Conservation (phyloP, 2,113 vertebrate genomes). For the Dasypus novemcinctus region DNA sequence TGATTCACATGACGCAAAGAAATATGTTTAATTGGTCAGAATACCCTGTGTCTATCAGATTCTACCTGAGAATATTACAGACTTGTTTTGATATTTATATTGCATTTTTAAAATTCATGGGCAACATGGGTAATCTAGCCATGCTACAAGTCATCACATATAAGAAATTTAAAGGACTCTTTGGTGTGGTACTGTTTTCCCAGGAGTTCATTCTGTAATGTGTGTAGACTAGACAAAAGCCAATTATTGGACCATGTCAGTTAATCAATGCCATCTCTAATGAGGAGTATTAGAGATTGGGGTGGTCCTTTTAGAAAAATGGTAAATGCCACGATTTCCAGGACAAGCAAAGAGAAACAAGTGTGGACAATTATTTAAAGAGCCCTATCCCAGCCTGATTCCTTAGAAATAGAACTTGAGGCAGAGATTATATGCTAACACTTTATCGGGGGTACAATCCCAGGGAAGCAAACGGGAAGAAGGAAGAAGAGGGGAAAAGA, state of each 20-base stretch:
- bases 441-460: neutral
- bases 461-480: neutral
- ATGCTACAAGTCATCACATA: neutral
- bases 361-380: neutral
- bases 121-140: neutral
- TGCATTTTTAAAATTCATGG: neutral
- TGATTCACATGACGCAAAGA: neutral
- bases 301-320: neutral
- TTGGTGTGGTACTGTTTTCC: neutral
- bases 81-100: neutral
- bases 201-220: neutral
- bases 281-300: neutral
- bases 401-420: neutral
- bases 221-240: neutral
- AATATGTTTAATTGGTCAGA: neutral
- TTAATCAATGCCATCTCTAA: neutral
- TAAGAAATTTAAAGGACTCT: neutral
- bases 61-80: neutral
- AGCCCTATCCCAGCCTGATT: neutral
- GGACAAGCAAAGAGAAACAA: neutral
- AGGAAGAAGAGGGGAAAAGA: neutral
- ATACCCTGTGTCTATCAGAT: neutral
- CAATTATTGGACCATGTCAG: neutral
- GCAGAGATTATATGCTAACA: neutral
- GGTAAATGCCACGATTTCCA: neutral